Percentiles rank a stretch among this genome's conserved stretches.
Conservation (phyloP, 2,888 invertebrate genomes). For the Balanococcus diminutus region DNA sequence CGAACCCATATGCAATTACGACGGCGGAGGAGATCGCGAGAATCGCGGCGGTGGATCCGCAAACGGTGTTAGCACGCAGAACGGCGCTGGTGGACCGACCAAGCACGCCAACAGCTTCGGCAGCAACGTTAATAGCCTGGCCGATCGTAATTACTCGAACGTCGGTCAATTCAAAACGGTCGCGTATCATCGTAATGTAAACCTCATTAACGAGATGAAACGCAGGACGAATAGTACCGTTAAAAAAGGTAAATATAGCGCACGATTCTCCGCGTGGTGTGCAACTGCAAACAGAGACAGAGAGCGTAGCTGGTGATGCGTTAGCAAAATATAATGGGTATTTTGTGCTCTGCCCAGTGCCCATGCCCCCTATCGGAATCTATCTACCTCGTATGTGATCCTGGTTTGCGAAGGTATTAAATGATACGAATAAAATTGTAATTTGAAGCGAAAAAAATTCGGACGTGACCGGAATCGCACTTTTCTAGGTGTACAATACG, state of each 20-base stretch:
- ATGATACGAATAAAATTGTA: background rate
- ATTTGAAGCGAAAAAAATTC: background rate
- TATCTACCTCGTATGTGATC: too few relatives aligned
- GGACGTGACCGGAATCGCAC: background rate
- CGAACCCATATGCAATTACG: constrained; percentile 36
- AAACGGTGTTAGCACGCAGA: background rate
- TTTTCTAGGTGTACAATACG: too few relatives aligned
- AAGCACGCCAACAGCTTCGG: background rate
- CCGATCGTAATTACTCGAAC: background rate
- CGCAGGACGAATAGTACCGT: constrained; percentile 21
- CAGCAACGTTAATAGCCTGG: background rate
- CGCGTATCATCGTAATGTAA: background rate
- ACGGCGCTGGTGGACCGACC: background rate
- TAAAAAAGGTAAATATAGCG: too few relatives aligned
- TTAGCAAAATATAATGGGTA: too few relatives aligned
- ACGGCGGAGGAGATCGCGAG: background rate
- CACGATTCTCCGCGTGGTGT: too few relatives aligned
- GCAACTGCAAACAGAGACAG: too few relatives aligned
- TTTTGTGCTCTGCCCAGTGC: too few relatives aligned
- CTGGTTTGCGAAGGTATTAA: too few relatives aligned
- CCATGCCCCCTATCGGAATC: too few relatives aligned
- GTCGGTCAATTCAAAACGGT: background rate
- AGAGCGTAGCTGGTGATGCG: too few relatives aligned
- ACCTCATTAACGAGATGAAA: background rate
- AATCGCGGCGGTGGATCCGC: background rate